Evolutionary conservation across 2,888 invertebrate species (phyloP).

Genomic region (Operophtera brumata): DNA sequence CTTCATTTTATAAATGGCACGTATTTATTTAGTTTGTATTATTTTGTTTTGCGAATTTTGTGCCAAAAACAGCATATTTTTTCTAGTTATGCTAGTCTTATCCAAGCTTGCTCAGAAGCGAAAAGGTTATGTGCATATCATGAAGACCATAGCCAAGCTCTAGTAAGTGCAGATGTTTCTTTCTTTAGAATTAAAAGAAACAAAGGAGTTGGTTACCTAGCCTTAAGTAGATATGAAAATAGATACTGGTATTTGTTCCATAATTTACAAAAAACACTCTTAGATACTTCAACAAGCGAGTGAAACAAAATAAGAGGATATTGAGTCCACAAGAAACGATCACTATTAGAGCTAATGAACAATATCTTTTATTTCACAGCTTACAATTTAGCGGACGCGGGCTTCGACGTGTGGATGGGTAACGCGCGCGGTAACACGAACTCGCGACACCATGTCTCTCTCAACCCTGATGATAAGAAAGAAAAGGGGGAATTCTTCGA

Average conservation of each 20-base stretch:
- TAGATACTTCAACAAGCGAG: neutral
- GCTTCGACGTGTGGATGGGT: constrained; percentile 90
- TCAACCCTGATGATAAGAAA: constrained; percentile 49
- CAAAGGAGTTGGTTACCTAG: too few species aligned
- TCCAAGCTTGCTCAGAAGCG: too few species aligned
- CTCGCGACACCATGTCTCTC: constrained; percentile 78
- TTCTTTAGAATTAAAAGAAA: too few species aligned
- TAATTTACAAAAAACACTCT: neutral
- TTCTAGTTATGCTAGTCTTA: too few species aligned
- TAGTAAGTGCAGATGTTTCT: too few species aligned
- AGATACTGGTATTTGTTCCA: neutral
- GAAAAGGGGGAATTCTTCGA: constrained; percentile 56
- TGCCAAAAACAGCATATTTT: too few species aligned
- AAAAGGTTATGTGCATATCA: too few species aligned
- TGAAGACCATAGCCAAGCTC: too few species aligned
- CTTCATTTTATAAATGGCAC: too few species aligned
- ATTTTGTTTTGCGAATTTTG: too few species aligned
- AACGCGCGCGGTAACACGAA: constrained; percentile 90
- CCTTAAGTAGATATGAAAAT: too few species aligned
- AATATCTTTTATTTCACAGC: constrained; percentile 64
- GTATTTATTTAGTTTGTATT: too few species aligned
- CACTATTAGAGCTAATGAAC: neutral
- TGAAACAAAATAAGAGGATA: neutral
- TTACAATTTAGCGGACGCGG: constrained; percentile 83
- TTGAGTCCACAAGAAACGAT: neutral